These are phyloP conservation scores for Cynodonichthys magdalenae DNA, from an alignment of 2,797 vertebrate genomes.

Conservation along the genomic window DNA sequence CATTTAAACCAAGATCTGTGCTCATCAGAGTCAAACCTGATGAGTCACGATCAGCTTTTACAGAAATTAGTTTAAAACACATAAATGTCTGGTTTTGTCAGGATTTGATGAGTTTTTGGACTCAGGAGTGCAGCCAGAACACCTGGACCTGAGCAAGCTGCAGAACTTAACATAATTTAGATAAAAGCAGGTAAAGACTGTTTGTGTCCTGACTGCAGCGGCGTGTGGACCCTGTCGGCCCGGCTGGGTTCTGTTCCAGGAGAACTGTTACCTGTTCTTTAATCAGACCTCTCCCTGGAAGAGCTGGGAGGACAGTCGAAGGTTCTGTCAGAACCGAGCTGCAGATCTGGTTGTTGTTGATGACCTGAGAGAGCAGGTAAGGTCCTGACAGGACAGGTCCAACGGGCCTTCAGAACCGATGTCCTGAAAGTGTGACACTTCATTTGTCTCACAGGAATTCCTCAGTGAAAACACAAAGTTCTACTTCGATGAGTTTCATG, in stretches of 20 bases:
- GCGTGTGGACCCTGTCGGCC: conserved; percentile 53
- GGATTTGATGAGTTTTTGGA: no score
- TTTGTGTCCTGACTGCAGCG: conserved; percentile 5
- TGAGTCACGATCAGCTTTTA: no score
- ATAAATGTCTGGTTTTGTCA: no score
- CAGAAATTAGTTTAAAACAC: no score
- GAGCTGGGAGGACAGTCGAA: rapidly evolving
- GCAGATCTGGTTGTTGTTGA: conserved; percentile 61
- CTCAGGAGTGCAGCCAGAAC: no score
- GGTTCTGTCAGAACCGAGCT: rapidly evolving
- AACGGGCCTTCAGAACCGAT: neutral
- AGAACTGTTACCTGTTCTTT: conserved; percentile 66
- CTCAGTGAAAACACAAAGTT: neutral
- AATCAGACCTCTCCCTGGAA: rapidly evolving
- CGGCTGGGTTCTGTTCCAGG: conserved; percentile 54
- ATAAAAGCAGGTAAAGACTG: no score
- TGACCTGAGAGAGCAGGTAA: conserved; percentile 61
- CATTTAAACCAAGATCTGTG: no score
- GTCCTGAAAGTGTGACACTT: neutral
- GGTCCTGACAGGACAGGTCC: conserved; percentile 46
- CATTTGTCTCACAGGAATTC: conserved; percentile 59
- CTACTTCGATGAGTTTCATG: neutral
- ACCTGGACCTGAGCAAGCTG: no score
- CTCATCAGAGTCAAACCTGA: no score
- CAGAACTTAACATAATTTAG: no score